Conservation (phyloP, 2,113 vertebrate species). For the Nyctibius bracteatus region DNA sequence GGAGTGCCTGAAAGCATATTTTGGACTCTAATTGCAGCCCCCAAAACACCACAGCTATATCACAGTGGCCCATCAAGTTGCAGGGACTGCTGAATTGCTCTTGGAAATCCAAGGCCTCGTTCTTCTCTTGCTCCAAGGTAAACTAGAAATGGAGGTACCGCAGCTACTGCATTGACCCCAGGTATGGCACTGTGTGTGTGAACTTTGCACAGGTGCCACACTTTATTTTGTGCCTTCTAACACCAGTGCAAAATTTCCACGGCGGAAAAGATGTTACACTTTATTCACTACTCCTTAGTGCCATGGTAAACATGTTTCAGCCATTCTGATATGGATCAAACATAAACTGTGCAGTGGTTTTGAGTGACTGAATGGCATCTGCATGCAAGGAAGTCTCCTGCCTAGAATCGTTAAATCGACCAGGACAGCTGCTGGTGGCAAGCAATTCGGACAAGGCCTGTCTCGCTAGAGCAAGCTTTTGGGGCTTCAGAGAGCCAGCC, state of each 20-base stretch:
- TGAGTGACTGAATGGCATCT: rapidly evolving
- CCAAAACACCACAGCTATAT: not conserved
- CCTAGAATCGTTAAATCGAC: not conserved
- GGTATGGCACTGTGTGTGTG: rapidly evolving
- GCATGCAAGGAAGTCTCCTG: not conserved
- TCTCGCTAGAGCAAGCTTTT: rapidly evolving
- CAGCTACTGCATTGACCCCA: not conserved
- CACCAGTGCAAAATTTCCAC: not conserved
- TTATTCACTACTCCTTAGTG: not conserved
- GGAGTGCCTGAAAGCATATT: not conserved
- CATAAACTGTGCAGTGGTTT: not conserved
- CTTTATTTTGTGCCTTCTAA: not conserved
- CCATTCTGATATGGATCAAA: not conserved
- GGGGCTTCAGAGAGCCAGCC: not conserved
- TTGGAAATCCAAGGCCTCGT: not conserved
- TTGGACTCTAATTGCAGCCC: not conserved
- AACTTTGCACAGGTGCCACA: not conserved
- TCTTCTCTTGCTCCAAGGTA: not conserved
- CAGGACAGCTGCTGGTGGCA: not conserved
- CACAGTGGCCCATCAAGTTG: not conserved
- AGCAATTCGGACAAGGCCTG: not conserved
- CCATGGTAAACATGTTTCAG: not conserved
- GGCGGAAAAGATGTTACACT: not conserved
- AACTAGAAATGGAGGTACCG: rapidly evolving
- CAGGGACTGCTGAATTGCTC: not conserved